Conservation (phyloP, 1,140 invertebrate genomes). For the Mesaphorura yosii region DNA sequence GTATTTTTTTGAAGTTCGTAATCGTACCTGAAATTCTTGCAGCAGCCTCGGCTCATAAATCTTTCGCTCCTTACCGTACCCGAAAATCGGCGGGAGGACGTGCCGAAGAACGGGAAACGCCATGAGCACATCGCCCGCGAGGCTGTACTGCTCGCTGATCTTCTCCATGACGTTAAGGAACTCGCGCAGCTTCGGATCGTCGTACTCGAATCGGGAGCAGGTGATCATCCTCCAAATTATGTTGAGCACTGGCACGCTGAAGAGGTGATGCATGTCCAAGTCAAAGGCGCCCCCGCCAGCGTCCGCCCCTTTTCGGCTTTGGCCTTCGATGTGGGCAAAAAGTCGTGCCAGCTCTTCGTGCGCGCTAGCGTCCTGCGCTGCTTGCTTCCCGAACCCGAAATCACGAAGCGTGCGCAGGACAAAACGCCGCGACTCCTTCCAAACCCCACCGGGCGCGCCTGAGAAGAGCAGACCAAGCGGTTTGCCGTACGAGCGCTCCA, state of each 20-base stretch:
- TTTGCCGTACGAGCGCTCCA: slow-evolving; percentile 27
- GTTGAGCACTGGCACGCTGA: slow-evolving; percentile 28
- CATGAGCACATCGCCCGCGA: slow-evolving; percentile 29
- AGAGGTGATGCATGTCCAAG: slow-evolving; percentile 23
- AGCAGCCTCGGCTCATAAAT: slow-evolving; percentile 23
- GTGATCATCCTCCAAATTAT: slow-evolving; percentile 28
- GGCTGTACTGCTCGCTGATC: slow-evolving; percentile 17
- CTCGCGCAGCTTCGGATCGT: slow-evolving; percentile 22
- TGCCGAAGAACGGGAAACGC: slow-evolving; percentile 28
- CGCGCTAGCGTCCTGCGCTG: no score
- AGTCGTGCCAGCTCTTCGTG: no score
- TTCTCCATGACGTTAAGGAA: slow-evolving; percentile 23
- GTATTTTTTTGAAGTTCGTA: no score
- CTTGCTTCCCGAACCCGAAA: no score
- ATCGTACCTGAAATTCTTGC: slow-evolving; percentile 24
- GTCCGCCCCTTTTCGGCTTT: no score
- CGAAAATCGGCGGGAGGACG: slow-evolving; percentile 22
- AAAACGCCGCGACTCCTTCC: no score
- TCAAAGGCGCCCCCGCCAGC: no score
- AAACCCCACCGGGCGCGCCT: no score
- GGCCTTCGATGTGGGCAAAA: no score
- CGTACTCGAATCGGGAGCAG: slow-evolving; percentile 25
- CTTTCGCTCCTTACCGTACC: slow-evolving; percentile 22
- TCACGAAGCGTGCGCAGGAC: no score
- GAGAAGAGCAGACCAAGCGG: slow-evolving; percentile 26